Evolutionary conservation across 1,140 invertebrate genomes (phyloP).

Genomic region (Conopomorpha cramerella): DNA sequence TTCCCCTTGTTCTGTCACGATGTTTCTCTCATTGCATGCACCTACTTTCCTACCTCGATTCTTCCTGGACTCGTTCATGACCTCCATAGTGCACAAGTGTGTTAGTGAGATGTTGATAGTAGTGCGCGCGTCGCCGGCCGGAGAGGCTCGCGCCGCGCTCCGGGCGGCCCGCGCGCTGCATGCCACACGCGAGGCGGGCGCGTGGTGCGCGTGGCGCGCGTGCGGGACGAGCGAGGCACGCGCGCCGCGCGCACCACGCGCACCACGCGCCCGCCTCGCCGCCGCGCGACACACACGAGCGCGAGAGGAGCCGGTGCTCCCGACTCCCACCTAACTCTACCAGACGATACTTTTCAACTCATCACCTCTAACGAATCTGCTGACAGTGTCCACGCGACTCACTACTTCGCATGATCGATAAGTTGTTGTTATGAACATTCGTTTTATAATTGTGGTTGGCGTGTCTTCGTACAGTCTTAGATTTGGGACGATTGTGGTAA

Average conservation of each 20-base stretch:
- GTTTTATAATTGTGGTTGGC: conserved; percentile 5
- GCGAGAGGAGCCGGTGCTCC: conserved; percentile 47
- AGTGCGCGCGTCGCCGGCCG: conserved; percentile 16
- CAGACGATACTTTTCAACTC: conserved; percentile 41
- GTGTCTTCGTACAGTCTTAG: conserved; percentile 17
- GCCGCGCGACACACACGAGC: conserved; percentile 36
- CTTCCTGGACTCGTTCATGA: conserved; percentile 27
- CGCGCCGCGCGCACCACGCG: conserved; percentile 7
- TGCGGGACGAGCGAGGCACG: conserved; percentile 9
- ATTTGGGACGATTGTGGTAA: conserved; percentile 18
- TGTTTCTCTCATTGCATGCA: conserved; percentile 46
- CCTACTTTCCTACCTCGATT: conserved; percentile 27
- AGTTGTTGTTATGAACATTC: conserved; percentile 23
- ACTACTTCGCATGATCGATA: conserved; percentile 48
- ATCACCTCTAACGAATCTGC: too few relatives aligned
- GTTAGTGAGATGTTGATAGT: conserved; percentile 22
- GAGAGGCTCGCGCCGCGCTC: neutral
- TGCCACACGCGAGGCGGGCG: conserved; percentile 33
- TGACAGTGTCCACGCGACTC: conserved; percentile 46
- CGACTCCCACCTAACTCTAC: conserved; percentile 14
- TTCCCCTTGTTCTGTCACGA: conserved; percentile 52
- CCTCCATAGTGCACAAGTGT: conserved; percentile 32
- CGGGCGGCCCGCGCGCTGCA: conserved; percentile 28
- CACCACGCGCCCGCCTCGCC: conserved; percentile 11
- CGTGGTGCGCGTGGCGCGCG: conserved; percentile 28